phyloP scores from a whole-genome alignment of 2,888 invertebrate genomes.

The Dasypolia templi region DNA sequence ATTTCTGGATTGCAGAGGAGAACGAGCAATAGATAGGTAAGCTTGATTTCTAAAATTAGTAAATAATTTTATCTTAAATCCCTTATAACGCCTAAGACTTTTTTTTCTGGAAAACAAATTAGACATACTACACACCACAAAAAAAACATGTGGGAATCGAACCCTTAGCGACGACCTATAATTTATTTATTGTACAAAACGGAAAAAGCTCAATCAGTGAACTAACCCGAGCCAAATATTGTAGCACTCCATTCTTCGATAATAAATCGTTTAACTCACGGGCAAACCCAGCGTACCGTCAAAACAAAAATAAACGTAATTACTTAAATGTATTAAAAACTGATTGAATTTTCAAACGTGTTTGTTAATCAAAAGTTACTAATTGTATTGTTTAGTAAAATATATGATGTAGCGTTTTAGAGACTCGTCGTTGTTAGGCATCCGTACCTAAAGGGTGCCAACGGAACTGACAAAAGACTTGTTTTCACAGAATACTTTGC shows the following conservation, averaged over 20 bases:
- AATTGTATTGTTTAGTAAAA: background rate
- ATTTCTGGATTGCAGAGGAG: constrained; percentile 24
- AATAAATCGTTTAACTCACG: constrained; percentile 44
- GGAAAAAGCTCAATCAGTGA: background rate
- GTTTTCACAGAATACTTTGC: background rate
- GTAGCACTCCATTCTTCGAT: constrained; percentile 27
- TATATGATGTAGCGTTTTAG: background rate
- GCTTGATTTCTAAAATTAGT: background rate
- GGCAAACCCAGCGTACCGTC: constrained; percentile 17
- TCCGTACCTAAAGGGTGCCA: background rate
- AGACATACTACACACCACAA: background rate
- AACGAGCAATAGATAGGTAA: constrained; percentile 7
- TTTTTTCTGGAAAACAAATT: background rate
- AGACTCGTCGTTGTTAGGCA: background rate
- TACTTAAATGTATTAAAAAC: background rate
- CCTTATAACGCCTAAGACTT: too few species aligned
- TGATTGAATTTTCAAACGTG: background rate
- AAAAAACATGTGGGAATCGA: background rate
- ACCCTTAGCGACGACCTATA: background rate
- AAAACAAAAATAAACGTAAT: background rate
- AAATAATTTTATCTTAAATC: background rate
- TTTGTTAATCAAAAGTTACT: background rate
- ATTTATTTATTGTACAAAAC: background rate
- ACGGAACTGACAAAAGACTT: background rate
- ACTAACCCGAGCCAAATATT: constrained; percentile 4